Base-by-base conservation (phyloP, 1,140 invertebrate species). In the Zaprionus lachaisei region DNA sequence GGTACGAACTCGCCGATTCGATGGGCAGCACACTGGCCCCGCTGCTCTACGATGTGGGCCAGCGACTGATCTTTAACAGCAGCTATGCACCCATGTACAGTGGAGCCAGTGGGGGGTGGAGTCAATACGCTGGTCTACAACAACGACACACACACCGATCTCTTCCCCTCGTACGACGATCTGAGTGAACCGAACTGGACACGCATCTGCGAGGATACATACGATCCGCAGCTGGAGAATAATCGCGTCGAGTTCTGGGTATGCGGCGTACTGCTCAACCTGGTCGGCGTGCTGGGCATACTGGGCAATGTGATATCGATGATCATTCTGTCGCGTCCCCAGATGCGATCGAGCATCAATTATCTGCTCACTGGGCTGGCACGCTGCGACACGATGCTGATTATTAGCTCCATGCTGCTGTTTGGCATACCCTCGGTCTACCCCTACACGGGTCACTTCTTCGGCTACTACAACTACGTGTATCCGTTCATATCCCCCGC, bases 341-440 rank as follows among this genome's bases (percentile, higher is more conserved):
- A 98, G 86, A 99, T 99, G 98, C 95, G 96, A 79, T 98, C 97
- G 9, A 98, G 97, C 77, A 98, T 99, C 79, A 99, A 99, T 93
- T 98, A 98, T 89, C 95, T 98, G 69, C 95, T 99, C 5, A 97
- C 97, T 47, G 97, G 97, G 2, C 94, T 99, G 37, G 98, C 98
- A 1, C 95, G 97, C 82, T 98, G 97, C 93, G 98, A 99, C 94
- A 97, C 97, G 1, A 94, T 98, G 57, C 95, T 99, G 62, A 97
- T 99, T 56, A 94, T 98, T 56, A 96, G 97, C 12, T 97, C 97
- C 26, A 95, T 98, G 55, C 94, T 98, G 79, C 95, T 99, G 14
- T 98, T 98, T 92, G 97, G 97, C 2, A 94, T 99, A 67, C 96
- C 96, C 5, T 96, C 96, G 6, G 95, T 99, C 38, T 96, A 96